These are phyloP conservation scores for Zootoca vivipara DNA, from an alignment of 2,113 vertebrate genomes.

Conservation along the genomic window DNA sequence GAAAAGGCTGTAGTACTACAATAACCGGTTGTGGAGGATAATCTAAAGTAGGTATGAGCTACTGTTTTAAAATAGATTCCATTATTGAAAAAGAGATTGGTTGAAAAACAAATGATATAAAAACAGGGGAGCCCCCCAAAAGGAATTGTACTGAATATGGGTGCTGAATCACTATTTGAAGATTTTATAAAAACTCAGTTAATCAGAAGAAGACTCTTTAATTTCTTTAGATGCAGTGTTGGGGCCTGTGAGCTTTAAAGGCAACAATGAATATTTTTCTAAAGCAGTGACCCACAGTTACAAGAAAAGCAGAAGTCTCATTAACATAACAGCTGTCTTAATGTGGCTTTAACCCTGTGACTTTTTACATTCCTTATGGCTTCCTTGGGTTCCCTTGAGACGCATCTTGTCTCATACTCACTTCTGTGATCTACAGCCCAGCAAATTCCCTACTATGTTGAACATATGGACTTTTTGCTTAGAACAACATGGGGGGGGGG, in stretches of 20 bases:
- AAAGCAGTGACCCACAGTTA: slow-evolving; percentile 76
- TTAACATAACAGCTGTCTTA: slow-evolving; percentile 88
- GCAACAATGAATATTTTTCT: slow-evolving; percentile 74
- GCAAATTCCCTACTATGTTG: slow-evolving; percentile 83
- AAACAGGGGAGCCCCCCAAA: background rate
- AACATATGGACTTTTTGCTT: slow-evolving; percentile 86
- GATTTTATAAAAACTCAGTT: background rate
- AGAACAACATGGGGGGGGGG: slow-evolving; percentile 80
- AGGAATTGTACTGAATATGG: slow-evolving; percentile 17
- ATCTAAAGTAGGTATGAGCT: slow-evolving; percentile 29
- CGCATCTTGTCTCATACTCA: slow-evolving; percentile 76
- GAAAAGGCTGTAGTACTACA: background rate
- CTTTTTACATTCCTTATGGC: slow-evolving; percentile 84
- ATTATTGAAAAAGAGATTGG: slow-evolving; percentile 5
- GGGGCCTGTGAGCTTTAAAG: slow-evolving; percentile 50
- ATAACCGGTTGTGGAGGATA: background rate
- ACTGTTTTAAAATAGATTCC: slow-evolving; percentile 41
- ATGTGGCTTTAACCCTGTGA: slow-evolving; percentile 89
- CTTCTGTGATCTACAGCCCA: slow-evolving; percentile 82
- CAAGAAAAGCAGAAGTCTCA: slow-evolving; percentile 76
- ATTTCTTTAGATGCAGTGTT: slow-evolving; percentile 35
- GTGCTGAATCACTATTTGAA: slow-evolving; percentile 22
- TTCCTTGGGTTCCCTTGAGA: slow-evolving; percentile 82
- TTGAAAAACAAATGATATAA: slow-evolving; percentile 17
- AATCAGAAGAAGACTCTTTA: background rate